Conservation (phyloP, 2,888 invertebrate species). For the Rhyacophila evoluta region DNA sequence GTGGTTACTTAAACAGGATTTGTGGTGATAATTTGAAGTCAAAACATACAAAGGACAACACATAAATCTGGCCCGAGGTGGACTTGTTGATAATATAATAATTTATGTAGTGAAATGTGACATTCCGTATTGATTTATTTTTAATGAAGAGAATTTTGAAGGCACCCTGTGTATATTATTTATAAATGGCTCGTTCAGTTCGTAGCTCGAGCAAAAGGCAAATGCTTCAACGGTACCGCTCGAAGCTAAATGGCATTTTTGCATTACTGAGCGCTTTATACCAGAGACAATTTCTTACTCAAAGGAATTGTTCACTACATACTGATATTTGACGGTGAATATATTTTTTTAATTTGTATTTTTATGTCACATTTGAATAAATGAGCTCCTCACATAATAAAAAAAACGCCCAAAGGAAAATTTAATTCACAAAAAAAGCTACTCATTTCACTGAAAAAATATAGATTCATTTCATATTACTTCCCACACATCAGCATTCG, state of each 20-base stretch:
- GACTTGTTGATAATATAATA: constrained; percentile 12
- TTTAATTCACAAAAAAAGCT: too few species aligned
- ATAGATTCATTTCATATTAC: too few species aligned
- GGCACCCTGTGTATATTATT: constrained; percentile 10
- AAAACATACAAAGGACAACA: constrained; percentile 12
- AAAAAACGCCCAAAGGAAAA: too few species aligned
- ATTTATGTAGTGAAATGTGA: constrained; percentile 14
- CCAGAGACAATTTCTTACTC: too few species aligned
- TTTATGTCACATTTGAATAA: too few species aligned
- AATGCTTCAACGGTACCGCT: not conserved
- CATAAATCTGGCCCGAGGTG: constrained; percentile 4
- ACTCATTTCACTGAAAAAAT: too few species aligned
- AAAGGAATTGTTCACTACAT: too few species aligned
- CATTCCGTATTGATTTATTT: constrained; percentile 7
- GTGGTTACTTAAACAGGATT: not conserved
- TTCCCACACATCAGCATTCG: too few species aligned
- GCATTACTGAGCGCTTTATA: not conserved
- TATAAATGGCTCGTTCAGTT: constrained; percentile 17
- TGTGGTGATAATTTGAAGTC: not conserved
- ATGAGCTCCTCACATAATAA: too few species aligned
- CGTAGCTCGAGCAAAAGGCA: constrained; percentile 4
- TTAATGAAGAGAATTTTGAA: constrained; percentile 23
- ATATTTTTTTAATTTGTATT: too few species aligned
- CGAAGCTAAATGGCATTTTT: not conserved
- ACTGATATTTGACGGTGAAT: too few species aligned